Evolutionary conservation across 2,797 vertebrate genomes (phyloP).

Genomic region (Stomatorhinus walkeri): DNA sequence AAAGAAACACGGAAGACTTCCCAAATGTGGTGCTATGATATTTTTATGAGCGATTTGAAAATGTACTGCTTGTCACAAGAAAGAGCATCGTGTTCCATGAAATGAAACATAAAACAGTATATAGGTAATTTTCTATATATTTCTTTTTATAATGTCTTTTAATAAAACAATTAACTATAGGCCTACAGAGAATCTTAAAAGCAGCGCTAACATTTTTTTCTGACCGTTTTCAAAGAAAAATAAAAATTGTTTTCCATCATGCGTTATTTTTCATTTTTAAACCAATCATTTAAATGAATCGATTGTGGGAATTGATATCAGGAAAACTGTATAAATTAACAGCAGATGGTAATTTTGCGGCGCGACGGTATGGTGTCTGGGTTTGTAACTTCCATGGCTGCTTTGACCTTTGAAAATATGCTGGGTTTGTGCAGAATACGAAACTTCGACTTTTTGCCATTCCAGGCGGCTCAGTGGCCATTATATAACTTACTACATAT

Average conservation of each 20-base stretch:
- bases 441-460: neutral
- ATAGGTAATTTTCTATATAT: neutral
- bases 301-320: neutral
- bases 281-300: neutral
- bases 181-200: slow-evolving; percentile 56
- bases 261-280: neutral
- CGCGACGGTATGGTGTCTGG: neutral
- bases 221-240: slow-evolving; percentile 6
- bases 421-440: neutral
- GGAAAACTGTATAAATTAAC: neutral
- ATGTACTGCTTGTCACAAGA: neutral
- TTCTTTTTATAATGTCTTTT: slow-evolving; percentile 35
- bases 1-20: neutral
- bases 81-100: neutral
- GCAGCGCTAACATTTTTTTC: slow-evolving; percentile 69
- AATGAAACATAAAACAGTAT: slow-evolving; percentile 5
- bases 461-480: neutral
- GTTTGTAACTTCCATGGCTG: neutral
- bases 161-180: slow-evolving; percentile 45
- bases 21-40: slow-evolving; percentile 11
- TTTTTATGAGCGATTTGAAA: neutral
- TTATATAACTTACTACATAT: neutral
- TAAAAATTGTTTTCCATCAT: slow-evolving; percentile 12
- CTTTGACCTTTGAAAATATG: neutral
- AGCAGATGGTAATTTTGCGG: neutral